Conservation (phyloP, 2,888 invertebrate species). For the Pandemis cinnamomeana region DNA sequence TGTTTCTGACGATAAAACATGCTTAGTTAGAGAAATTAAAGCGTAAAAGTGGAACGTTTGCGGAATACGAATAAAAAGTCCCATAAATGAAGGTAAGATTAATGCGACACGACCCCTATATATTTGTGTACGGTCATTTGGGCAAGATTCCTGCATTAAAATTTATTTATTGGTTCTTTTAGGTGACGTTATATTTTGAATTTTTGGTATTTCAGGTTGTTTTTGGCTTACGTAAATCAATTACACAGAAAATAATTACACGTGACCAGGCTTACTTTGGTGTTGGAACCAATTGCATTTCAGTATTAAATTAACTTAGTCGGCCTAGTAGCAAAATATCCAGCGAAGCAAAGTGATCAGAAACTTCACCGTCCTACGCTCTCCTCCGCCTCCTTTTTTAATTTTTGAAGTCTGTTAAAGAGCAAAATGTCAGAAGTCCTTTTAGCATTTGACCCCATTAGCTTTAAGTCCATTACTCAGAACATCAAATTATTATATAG, state of each 20-base stretch:
- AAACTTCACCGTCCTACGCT: too few species aligned
- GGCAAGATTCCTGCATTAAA: constrained; percentile 71
- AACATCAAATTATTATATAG: too few species aligned
- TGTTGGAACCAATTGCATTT: too few species aligned
- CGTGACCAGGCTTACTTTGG: background rate
- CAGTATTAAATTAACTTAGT: too few species aligned
- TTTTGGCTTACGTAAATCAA: background rate
- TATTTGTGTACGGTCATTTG: constrained; percentile 73
- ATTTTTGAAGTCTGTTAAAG: too few species aligned
- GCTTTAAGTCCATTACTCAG: too few species aligned
- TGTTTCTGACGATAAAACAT: constrained; percentile 37
- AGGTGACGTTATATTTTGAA: constrained; percentile 56
- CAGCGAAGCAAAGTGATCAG: too few species aligned
- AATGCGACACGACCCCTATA: constrained; percentile 72
- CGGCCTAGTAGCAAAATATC: too few species aligned
- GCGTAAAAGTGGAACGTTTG: constrained; percentile 49
- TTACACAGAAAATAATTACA: background rate
- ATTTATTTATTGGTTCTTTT: constrained; percentile 75
- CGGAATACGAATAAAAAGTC: constrained; percentile 55
- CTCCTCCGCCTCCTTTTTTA: too few species aligned
- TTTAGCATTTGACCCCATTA: too few species aligned
- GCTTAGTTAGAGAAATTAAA: constrained; percentile 44
- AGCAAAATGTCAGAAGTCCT: too few species aligned
- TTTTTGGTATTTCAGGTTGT: background rate
- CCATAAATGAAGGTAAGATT: constrained; percentile 70